Evolutionary conservation across 2,888 invertebrate genomes (phyloP).

Genomic region (Seladonia tumulorum): DNA sequence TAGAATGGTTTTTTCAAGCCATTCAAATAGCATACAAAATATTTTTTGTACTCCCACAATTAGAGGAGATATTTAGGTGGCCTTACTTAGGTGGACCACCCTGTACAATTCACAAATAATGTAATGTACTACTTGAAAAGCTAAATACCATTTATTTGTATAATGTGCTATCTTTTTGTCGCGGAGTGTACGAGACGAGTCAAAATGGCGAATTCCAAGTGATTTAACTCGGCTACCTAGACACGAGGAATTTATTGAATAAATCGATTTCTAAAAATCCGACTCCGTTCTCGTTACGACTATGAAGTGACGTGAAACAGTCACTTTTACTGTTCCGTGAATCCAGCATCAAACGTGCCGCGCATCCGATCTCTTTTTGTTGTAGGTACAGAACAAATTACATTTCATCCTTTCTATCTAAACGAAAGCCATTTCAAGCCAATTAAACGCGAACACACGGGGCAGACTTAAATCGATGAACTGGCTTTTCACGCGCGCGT

Average conservation of each 20-base stretch:
- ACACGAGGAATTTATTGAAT: background rate
- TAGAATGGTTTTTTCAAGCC: no score
- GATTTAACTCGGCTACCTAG: background rate
- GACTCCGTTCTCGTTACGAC: no score
- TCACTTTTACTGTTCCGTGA: background rate
- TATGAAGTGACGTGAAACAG: background rate
- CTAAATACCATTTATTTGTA: no score
- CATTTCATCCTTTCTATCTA: background rate
- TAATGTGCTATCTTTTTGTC: no score
- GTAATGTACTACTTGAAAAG: no score
- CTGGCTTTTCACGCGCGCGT: background rate
- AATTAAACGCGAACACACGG: background rate
- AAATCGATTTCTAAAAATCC: background rate
- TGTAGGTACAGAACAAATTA: background rate
- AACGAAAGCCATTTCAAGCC: slow-evolving; percentile 3
- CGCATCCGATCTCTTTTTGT: background rate
- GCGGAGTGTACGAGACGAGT: no score
- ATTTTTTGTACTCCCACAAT: no score
- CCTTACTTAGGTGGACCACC: no score
- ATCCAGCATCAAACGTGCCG: background rate
- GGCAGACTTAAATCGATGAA: slow-evolving; percentile 9
- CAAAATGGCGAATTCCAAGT: no score
- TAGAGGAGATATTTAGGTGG: no score
- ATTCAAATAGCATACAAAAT: no score
- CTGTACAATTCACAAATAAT: no score